Conservation (phyloP, 2,797 vertebrate genomes). For the Microchirus variegatus region DNA sequence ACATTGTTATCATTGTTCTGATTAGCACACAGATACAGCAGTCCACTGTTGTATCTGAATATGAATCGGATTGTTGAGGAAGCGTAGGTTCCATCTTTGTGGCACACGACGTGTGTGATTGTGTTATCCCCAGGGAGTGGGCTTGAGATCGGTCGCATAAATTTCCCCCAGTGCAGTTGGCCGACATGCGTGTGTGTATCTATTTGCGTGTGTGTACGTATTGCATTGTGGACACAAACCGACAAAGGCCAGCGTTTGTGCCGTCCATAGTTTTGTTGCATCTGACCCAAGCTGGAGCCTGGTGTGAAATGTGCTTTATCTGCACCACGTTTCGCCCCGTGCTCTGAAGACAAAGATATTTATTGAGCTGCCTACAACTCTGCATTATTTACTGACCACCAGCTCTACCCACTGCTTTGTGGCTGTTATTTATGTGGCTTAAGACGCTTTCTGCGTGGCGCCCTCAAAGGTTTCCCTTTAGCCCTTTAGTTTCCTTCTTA, state of each 20-base stretch:
- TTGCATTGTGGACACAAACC: constrained; percentile 45
- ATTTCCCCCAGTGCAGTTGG: constrained; percentile 59
- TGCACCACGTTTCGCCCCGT: constrained; percentile 46
- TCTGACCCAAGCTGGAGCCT: constrained; percentile 62
- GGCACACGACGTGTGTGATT: constrained; percentile 67
- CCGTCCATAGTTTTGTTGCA: constrained; percentile 58
- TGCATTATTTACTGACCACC: constrained; percentile 64
- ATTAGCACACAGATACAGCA: not conserved
- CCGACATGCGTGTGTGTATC: constrained; percentile 57
- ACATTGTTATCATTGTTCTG: not conserved
- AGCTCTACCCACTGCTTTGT: constrained; percentile 50
- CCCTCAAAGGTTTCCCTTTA: not conserved
- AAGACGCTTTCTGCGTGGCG: constrained; percentile 14
- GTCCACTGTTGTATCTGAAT: constrained; percentile 1
- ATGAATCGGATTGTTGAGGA: constrained; percentile 36
- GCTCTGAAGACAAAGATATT: constrained; percentile 75
- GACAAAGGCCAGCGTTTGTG: constrained; percentile 66
- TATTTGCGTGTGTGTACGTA: constrained; percentile 56
- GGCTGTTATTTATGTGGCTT: constrained; percentile 40
- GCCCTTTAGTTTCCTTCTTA: constrained; percentile 5
- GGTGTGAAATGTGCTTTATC: constrained; percentile 83
- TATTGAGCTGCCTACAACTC: constrained; percentile 71
- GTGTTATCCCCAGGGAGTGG: constrained; percentile 40
- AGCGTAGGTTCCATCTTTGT: constrained; percentile 51
- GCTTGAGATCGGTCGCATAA: constrained; percentile 63